Conservation (phyloP, 1,140 invertebrate genomes). For the Drosophila pseudoobscura region DNA sequence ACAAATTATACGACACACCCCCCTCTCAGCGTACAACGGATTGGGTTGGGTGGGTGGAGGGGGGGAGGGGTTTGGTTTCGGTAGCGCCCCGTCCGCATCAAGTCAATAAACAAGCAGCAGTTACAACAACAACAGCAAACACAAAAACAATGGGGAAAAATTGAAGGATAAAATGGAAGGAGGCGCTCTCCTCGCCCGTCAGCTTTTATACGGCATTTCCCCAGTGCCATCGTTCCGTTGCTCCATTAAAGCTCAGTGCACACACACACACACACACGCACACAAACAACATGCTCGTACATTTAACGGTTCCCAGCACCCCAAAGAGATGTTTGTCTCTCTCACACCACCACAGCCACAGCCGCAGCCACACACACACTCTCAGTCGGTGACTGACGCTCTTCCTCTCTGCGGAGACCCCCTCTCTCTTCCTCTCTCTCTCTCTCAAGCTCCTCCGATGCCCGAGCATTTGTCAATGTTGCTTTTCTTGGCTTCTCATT, state of each 20-base stretch:
- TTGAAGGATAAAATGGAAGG: too few relatives aligned
- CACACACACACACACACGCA: slow-evolving; percentile 39
- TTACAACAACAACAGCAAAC: slow-evolving; percentile 46
- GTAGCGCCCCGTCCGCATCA: slow-evolving; percentile 35
- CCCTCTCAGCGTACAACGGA: slow-evolving; percentile 25
- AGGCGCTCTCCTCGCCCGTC: slow-evolving; percentile 31
- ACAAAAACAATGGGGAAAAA: slow-evolving; percentile 42
- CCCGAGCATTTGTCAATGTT: slow-evolving; percentile 66
- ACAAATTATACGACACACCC: slow-evolving; percentile 77
- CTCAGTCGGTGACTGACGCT: slow-evolving; percentile 1
- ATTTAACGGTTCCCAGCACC: slow-evolving; percentile 22
- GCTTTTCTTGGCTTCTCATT: slow-evolving; percentile 75
- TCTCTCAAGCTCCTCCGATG: neutral
- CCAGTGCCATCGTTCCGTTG: slow-evolving; percentile 40
- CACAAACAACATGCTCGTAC: slow-evolving; percentile 14
- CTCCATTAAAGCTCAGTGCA: slow-evolving; percentile 43
- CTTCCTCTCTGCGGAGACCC: neutral
- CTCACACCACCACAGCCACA: neutral
- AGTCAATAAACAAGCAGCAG: slow-evolving; percentile 76
- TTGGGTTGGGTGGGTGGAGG: too few relatives aligned
- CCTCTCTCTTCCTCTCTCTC: too few relatives aligned
- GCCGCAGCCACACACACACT: neutral
- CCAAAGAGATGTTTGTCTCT: slow-evolving; percentile 37
- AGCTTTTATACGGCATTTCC: slow-evolving; percentile 68
- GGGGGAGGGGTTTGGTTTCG: too few relatives aligned